These are phyloP conservation scores for Engraulis encrasicolus DNA, from an alignment of 2,113 vertebrate species.

Conservation along the genomic window DNA sequence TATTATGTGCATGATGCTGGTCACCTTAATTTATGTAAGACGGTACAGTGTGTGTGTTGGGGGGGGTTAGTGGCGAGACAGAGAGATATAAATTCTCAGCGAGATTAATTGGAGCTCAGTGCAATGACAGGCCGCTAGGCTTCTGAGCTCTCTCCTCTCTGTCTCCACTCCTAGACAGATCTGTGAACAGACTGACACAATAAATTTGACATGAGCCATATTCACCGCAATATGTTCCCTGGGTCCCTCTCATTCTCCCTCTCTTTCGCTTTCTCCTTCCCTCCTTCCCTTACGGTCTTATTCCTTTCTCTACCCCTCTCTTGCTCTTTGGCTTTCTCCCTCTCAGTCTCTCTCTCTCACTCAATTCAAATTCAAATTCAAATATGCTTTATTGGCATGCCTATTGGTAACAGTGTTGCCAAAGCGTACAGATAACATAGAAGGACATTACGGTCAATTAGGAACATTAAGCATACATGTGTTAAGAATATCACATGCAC, in stretches of 20 bases:
- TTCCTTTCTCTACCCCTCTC: neutral
- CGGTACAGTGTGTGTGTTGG: neutral
- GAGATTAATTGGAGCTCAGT: neutral
- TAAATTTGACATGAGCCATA: slow-evolving; percentile 40
- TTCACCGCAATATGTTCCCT: neutral
- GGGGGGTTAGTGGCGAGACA: neutral
- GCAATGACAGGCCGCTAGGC: neutral
- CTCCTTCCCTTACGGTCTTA: no score
- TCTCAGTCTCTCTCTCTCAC: neutral
- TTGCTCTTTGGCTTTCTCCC: neutral
- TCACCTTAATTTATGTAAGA: no score
- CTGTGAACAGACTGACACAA: neutral
- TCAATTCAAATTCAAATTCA: no score
- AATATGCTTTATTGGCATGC: no score
- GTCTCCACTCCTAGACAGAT: neutral
- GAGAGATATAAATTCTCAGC: no score
- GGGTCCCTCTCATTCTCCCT: neutral
- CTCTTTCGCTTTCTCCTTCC: neutral
- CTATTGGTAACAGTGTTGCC: no score
- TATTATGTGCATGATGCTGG: no score
- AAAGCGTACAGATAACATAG: no score
- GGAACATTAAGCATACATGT: no score
- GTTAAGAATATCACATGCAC: no score
- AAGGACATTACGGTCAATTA: no score
- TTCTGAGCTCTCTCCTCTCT: neutral